Evolutionary conservation across 2,888 invertebrate genomes (phyloP), one percentile per base, ranked within the genome.

Genomic region (Drosophila anomelani): DNA sequence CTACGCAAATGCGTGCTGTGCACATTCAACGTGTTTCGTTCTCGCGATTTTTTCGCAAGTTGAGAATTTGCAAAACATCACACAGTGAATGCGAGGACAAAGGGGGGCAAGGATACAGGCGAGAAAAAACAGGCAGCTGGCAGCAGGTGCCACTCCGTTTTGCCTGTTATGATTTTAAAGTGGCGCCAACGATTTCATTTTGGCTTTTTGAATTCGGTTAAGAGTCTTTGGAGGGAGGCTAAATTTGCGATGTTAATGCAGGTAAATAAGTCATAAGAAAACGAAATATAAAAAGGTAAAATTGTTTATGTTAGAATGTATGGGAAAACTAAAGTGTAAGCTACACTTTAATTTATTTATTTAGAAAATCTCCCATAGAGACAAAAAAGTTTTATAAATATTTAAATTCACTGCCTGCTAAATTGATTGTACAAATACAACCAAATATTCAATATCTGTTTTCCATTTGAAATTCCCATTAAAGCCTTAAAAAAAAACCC

Each of bases 1-100:
- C 26, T 38, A 34, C 54, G 51, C 43, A 41, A 54, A 36, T 63
- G 55, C 56, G 71, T 56, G 71, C 59, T 38, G 12, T n/a, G 49
- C 51, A 49, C 75, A 44, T n/a, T 56, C 71, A 64, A 62, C 56
- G 66, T 66, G 76, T 46, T 57, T 75, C 67, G 53, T 39, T 32
- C 38, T 49, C 76, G 58, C 49, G 41, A 34, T 75, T 64, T 54
- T 54, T 54, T 60, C 15, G 41, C 17, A 58, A 56, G 73, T 36
- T 59, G 73, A 76, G 68, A 73, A 76, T 76, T 73, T 56, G 69
- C 73, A 73, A 73, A 73, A 73, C 76, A 51, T 17, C 36, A 55
- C 34, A 23, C 47, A 29, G 36, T 32, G 20, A 29, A 29, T 29
- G 29, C 2, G 26, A 26, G 26, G 26, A 26, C 5, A 46, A n/a